Percentiles rank a stretch among this genome's conserved stretches.
phyloP scores from a whole-genome alignment of 2,888 invertebrate genomes.

The Orchestes rusci region DNA sequence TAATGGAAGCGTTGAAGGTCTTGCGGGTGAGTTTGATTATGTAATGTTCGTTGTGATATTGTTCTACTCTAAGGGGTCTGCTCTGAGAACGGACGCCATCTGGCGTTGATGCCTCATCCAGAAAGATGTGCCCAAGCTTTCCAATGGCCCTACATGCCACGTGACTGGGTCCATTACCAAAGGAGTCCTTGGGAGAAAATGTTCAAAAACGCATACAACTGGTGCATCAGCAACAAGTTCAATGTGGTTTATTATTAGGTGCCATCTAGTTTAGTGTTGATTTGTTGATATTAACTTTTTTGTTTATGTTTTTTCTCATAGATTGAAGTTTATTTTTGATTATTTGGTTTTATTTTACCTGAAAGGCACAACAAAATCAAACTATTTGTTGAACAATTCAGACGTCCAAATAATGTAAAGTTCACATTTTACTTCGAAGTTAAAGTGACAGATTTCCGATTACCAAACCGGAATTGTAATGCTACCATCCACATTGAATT shows the following conservation, averaged over 20 bases:
- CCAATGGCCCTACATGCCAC: conserved; percentile 77
- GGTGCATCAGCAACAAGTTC: conserved; percentile 46
- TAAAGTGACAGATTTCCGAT: too few relatives aligned
- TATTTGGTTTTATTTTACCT: too few relatives aligned
- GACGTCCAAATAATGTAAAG: too few relatives aligned
- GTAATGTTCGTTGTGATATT: not conserved
- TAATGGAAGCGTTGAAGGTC: conserved; percentile 76
- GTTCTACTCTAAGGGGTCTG: conserved; percentile 54
- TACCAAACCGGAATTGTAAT: too few relatives aligned
- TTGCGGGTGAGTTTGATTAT: conserved; percentile 14
- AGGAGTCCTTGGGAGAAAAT: conserved; percentile 87
- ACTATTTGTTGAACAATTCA: too few relatives aligned
- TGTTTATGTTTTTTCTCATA: not conserved
- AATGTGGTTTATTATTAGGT: conserved; percentile 31
- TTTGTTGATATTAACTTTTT: not conserved
- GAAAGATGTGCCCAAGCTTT: conserved; percentile 80
- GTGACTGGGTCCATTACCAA: conserved; percentile 46
- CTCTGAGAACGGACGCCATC: conserved; percentile 84
- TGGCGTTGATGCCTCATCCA: conserved; percentile 99
- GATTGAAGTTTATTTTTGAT: too few relatives aligned
- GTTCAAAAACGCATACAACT: conserved; percentile 81
- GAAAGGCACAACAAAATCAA: too few relatives aligned
- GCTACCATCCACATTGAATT: too few relatives aligned
- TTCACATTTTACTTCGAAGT: too few relatives aligned
- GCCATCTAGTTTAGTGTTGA: not conserved